phyloP scores from a whole-genome alignment of 2,113 vertebrate species.

The Cettia cetti region DNA sequence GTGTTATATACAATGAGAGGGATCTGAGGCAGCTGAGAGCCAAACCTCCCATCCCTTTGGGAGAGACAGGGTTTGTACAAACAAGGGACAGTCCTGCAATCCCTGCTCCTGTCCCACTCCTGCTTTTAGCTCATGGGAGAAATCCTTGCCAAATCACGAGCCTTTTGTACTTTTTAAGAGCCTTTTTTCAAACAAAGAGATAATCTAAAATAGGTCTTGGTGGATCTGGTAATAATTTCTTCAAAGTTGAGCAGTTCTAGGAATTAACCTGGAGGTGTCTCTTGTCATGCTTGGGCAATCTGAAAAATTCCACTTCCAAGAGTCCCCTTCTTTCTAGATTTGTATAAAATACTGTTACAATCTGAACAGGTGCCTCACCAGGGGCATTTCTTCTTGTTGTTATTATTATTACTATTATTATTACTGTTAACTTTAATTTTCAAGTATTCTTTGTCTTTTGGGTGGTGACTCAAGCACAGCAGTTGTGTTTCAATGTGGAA shows the following conservation, averaged over 20 bases:
- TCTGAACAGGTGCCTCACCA: not conserved
- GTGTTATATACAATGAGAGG: not conserved
- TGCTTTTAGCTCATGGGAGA: not conserved
- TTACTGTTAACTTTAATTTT: not conserved
- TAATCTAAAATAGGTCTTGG: not conserved
- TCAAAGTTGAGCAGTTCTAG: not conserved
- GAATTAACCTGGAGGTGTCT: not conserved
- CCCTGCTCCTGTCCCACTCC: not conserved
- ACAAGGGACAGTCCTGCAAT: not conserved
- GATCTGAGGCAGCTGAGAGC: not conserved
- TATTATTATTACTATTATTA: not conserved
- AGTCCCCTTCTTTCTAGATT: not conserved
- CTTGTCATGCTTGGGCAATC: rapidly evolving
- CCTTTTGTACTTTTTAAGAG: not conserved
- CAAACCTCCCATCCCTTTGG: not conserved
- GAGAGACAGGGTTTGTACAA: not conserved
- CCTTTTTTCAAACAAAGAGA: not conserved
- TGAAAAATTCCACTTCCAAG: not conserved
- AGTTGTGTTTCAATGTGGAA: not conserved
- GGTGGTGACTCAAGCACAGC: not conserved
- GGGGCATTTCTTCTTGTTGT: rapidly evolving
- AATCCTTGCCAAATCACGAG: not conserved
- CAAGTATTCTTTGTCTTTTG: not conserved
- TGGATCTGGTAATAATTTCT: not conserved
- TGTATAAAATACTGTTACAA: not conserved